Evolutionary conservation across 2,888 invertebrate species (phyloP).

Genomic region (Pseudeuparius sepicola): DNA sequence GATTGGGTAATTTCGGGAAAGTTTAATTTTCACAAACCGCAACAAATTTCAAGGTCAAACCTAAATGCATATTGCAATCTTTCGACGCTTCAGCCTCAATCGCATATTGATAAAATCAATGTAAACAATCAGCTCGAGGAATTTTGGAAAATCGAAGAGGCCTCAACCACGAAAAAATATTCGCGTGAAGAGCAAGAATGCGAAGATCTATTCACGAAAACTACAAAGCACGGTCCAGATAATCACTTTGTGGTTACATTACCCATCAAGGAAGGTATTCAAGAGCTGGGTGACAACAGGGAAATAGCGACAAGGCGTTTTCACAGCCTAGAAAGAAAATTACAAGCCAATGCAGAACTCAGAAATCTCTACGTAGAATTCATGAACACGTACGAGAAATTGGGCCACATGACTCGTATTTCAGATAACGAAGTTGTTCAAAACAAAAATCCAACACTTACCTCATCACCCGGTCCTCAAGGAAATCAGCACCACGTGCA

Average conservation of each 20-base stretch:
- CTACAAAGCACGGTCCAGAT: background rate
- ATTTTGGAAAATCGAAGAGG: conserved; percentile 13
- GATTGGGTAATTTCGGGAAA: conserved; percentile 9
- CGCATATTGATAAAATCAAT: no score
- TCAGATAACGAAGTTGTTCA: conserved; percentile 2
- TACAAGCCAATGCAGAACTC: conserved; percentile 6
- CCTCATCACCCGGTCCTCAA: conserved; percentile 11
- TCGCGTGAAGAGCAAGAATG: conserved; percentile 13
- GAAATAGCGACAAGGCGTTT: conserved; percentile 12
- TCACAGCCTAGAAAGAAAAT: conserved; percentile 7
- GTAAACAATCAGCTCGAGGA: conserved; percentile 9
- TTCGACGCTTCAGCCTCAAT: no score
- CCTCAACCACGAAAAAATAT: conserved; percentile 2
- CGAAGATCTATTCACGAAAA: conserved; percentile 12
- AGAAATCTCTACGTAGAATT: conserved; percentile 8
- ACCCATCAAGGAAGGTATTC: conserved; percentile 4
- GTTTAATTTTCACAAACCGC: no score
- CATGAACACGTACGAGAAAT: conserved; percentile 7
- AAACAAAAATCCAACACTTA: conserved; percentile 7
- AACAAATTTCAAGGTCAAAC: no score
- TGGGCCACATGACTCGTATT: conserved; percentile 10
- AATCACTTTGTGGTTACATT: conserved; percentile 11
- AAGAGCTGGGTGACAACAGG: conserved; percentile 7
- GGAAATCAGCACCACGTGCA: conserved; percentile 10
- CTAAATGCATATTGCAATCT: no score